phyloP scores from a whole-genome alignment of 2,888 invertebrate genomes.

The Bembecia ichneumoniformis region DNA sequence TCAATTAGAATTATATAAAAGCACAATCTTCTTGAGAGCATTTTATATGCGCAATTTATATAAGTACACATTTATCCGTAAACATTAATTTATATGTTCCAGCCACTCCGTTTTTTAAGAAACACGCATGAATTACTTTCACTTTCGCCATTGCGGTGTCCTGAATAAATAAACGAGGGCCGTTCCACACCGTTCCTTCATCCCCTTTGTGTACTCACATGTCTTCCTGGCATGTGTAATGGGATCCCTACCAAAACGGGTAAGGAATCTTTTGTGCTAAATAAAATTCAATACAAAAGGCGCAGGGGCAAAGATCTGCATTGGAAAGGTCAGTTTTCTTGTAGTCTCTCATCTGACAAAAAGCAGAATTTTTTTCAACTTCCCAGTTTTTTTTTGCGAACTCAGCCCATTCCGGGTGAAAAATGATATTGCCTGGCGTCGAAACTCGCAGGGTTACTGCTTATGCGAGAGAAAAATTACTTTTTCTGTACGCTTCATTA shows the following conservation, averaged over 20 bases:
- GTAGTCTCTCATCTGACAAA: slow-evolving; percentile 12
- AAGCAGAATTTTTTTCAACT: slow-evolving; percentile 17
- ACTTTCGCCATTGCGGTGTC: slow-evolving; percentile 38
- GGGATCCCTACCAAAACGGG: slow-evolving; percentile 52
- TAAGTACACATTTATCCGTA: background rate
- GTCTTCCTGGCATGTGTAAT: slow-evolving; percentile 58
- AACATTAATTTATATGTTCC: slow-evolving; percentile 36
- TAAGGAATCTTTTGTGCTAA: slow-evolving; percentile 47
- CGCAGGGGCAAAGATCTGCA: slow-evolving; percentile 22
- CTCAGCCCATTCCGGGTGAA: background rate
- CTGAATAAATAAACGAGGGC: slow-evolving; percentile 64
- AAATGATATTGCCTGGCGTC: background rate
- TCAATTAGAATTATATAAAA: too few species aligned
- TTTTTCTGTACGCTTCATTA: background rate
- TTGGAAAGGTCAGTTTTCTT: slow-evolving; percentile 18
- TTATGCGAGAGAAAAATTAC: background rate
- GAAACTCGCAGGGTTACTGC: background rate
- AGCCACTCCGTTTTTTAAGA: slow-evolving; percentile 52
- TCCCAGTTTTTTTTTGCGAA: background rate
- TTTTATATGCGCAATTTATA: background rate
- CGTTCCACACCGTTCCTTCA: slow-evolving; percentile 48
- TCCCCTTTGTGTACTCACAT: slow-evolving; percentile 45
- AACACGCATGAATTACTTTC: slow-evolving; percentile 61
- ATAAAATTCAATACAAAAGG: slow-evolving; percentile 49
- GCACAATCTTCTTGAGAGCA: background rate